phyloP scores from a whole-genome alignment of 2,888 invertebrate genomes.

The Melanostoma scalare region DNA sequence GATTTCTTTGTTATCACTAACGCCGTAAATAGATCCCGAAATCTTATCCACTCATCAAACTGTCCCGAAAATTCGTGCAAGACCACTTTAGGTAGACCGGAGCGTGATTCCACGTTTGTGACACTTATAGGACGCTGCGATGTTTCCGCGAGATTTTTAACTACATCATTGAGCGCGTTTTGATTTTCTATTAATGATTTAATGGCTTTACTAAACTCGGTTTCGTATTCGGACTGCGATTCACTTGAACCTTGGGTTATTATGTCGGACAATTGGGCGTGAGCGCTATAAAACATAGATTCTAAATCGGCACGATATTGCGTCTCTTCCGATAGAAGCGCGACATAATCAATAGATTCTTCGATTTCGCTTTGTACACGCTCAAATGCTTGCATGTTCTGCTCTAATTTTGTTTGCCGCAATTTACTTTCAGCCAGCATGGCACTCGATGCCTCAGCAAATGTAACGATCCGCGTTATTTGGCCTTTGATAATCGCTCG shows the following conservation, averaged over 20 bases:
- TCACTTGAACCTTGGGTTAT: not conserved
- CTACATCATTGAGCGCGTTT: not conserved
- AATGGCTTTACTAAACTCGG: not conserved
- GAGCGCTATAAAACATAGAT: not conserved
- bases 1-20: too few relatives aligned
- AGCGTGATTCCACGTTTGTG: too few relatives aligned
- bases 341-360: not conserved
- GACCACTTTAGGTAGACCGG: too few relatives aligned
- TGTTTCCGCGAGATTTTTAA: too few relatives aligned
- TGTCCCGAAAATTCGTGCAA: too few relatives aligned
- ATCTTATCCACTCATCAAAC: too few relatives aligned
- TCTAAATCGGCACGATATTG: conserved; percentile 14
- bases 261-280: conserved; percentile 3
- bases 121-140: too few relatives aligned
- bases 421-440: conserved; percentile 15
- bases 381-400: conserved; percentile 38
- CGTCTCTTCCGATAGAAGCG: not conserved
- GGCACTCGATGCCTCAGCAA: conserved; percentile 10
- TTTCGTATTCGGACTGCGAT: conserved; percentile 10
- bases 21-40: too few relatives aligned
- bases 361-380: conserved; percentile 23
- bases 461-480: conserved; percentile 74
- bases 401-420: conserved; percentile 32
- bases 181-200: conserved; percentile 1
- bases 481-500: conserved; percentile 73